Base-by-base conservation (phyloP, 2,888 invertebrate genomes). In the Girardia tigrina region DNA sequence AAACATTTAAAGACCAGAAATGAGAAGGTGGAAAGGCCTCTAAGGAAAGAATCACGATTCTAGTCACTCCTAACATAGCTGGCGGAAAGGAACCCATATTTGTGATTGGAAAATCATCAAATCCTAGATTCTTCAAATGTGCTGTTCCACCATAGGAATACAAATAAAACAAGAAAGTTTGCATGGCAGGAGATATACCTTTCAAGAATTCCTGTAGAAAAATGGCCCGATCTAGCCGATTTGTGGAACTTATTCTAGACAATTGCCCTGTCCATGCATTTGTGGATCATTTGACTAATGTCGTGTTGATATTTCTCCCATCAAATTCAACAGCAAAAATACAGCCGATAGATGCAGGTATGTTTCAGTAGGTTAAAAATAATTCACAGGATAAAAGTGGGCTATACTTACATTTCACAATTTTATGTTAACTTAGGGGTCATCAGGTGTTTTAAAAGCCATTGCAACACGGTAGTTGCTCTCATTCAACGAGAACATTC, bases 261-360 rank as follows among this genome's bases (percentile, higher is more conserved):
- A 79, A 78, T 74, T 79, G 78, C 28, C 76, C 78, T 1, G 78
- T 78, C 6, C 79, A 79, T 70, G 79, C 79, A 4, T 42, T 36
- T 1, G 29, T 79, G 0, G 71, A 72, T 20, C 70, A 72, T 2
- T 71, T 80, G 26, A 77, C 77, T 71, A 73, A 74, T 8, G 73
- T 78, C 2, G 73, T 72, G 28, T 71, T 80, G 8, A 73, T 79
- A 12, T 80, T 79, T 71, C 78, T 80, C n/a, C 79, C 79, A 20
- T 78, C 79, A 8, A 80, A 79, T 75, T 78, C 79, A 8, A 80
- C 79, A 26, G 73, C 72, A 29, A 74, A 78, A 14, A 77, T 76
- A 0, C 80, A 80, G 69, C 80, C 80, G 1, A 79, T 80, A 78
- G 79, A 79, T 74, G 78, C 79, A 70, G 79, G 79, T 0, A n/a